A percentile compares a stretch with the other conserved stretches of the same genome.
Evolutionary conservation across 1,140 invertebrate species (phyloP).

Genomic region (Lineus longissimus): DNA sequence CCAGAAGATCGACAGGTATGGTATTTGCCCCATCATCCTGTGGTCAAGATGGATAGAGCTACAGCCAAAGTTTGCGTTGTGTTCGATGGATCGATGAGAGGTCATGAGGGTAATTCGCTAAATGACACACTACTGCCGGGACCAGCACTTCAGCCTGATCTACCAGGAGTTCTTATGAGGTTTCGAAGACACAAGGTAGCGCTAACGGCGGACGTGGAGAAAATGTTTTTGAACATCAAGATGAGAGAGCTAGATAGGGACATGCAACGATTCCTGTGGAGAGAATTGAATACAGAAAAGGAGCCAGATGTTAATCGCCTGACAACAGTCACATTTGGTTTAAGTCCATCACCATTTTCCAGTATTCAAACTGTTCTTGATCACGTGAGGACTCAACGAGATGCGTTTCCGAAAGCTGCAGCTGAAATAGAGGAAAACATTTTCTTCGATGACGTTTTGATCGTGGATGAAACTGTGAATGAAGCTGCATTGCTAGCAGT

Average conservation of each 20-base stretch:
- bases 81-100: slow-evolving; percentile 20
- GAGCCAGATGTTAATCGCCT: slow-evolving; percentile 4
- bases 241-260: neutral
- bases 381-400: neutral
- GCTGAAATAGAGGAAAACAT: neutral
- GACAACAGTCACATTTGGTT: slow-evolving; percentile 9
- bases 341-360: neutral
- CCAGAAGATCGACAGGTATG: slow-evolving; percentile 7
- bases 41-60: slow-evolving; percentile 10
- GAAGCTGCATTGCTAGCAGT: neutral
- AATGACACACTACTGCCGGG: slow-evolving; percentile 22
- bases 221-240: neutral
- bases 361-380: neutral
- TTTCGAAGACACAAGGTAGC: slow-evolving; percentile 14
- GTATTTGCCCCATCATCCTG: slow-evolving; percentile 24
- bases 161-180: slow-evolving; percentile 23
- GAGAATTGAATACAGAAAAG: neutral
- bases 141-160: slow-evolving; percentile 46
- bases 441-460: neutral
- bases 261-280: slow-evolving; percentile 1
- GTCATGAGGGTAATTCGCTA: slow-evolving; percentile 10
- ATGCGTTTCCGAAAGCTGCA: neutral
- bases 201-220: slow-evolving; percentile 11
- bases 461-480: neutral
- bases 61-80: slow-evolving; percentile 23